Evolutionary conservation across 2,113 vertebrate genomes (phyloP).

Genomic region (Dicrurus megarhynchus): DNA sequence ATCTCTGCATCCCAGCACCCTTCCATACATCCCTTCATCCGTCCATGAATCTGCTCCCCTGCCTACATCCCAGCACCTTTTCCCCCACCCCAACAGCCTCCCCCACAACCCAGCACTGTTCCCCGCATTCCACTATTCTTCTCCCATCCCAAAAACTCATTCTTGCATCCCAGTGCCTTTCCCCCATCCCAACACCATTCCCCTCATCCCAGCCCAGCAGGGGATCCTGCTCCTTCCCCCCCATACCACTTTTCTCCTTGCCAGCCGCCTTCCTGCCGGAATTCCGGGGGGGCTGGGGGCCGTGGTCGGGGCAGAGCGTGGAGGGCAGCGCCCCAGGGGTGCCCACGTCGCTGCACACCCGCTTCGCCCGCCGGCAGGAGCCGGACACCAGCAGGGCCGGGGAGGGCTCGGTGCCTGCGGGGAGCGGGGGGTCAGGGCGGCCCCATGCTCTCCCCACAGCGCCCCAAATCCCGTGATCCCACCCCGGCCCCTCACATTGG

Average conservation of each 20-base stretch:
- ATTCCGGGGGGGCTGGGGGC: conserved; percentile 69
- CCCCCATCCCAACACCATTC: neutral
- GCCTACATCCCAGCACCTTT: no score
- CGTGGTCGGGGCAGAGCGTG: conserved; percentile 67
- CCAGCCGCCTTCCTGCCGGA: conserved; percentile 70
- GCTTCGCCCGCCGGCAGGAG: conserved; percentile 72
- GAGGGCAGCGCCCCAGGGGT: conserved; percentile 68
- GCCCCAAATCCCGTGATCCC: neutral
- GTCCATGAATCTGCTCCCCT: neutral
- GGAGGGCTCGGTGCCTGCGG: conserved; percentile 82
- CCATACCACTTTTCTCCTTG: conserved; percentile 81
- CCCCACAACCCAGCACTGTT: neutral
- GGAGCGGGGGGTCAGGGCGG: accelerated
- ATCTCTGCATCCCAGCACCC: no score
- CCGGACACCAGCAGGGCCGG: conserved; percentile 78
- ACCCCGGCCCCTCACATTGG: conserved; percentile 76
- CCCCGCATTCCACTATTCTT: accelerated
- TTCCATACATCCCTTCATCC: no score
- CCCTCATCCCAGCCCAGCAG: neutral
- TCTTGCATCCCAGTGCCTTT: accelerated
- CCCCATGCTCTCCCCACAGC: accelerated
- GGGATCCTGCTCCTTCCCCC: neutral
- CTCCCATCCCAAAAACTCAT: neutral
- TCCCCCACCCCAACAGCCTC: neutral
- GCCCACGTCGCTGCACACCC: conserved; percentile 67